Base-by-base conservation (phyloP, 1,140 invertebrate species). In the Philopotamus ludificatus region DNA sequence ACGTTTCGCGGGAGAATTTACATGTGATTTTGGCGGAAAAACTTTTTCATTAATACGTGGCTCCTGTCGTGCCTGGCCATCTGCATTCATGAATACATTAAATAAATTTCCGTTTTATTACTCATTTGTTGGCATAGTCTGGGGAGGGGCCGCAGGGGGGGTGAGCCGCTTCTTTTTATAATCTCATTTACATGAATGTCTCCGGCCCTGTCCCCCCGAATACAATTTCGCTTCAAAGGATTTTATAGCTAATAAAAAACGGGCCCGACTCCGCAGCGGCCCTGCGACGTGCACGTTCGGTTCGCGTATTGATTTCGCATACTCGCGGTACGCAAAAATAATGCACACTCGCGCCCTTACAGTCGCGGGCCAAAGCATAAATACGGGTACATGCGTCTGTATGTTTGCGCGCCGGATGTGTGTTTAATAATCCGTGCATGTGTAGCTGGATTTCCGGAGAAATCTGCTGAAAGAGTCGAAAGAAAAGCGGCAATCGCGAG, bases 131-230 rank as follows among this genome's bases (percentile, higher is more conserved):
- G 53, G 26, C 47, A 18, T 51, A 63, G 66, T 67, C 60, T 25
- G 66, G 21, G 53, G n/a, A 53, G 58, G 51, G 25, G 51, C 62
- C 22, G n/a, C n/a, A n/a, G n/a, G n/a, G n/a, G n/a, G n/a, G 42
- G 54, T 41, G 18, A 23, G 53, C 21, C 64, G 60, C 60, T 70
- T 57, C 63, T 69, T 70, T 69, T 70, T 70, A 66, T 70, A 70
- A 70, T 70, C 68, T 70, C 64, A 70, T 70, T 66, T 70, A 66
- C 68, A 70, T 70, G 64, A 66, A 70, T 70, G 68, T 70, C 68
- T 65, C 68, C 67, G 57, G 42, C 59, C 65, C 60, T 41, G 62
- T 53, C 39, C 34, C 26, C 51, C 44, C 63, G 61, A 70, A 70
- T 70, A 70, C 68, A 70, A 70, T 70, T 70, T 70, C 64, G 68